Percentiles rank a stretch among this genome's conserved stretches.
phyloP scores from a whole-genome alignment of 1,140 invertebrate genomes.

The Drosophila elegans region DNA sequence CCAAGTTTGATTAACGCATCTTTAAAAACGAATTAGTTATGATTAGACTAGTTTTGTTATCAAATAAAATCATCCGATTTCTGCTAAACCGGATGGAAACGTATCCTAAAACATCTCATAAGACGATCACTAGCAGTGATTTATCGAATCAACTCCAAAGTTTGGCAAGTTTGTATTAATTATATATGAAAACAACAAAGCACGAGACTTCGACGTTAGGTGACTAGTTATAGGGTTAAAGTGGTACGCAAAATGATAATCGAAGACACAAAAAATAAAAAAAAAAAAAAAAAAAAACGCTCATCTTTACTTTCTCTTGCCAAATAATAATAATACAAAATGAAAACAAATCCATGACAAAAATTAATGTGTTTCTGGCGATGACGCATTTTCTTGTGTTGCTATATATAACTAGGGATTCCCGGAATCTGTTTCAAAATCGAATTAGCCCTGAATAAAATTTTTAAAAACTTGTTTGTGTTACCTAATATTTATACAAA shows the following conservation, averaged over 20 bases:
- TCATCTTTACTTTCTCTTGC: conserved; percentile 37
- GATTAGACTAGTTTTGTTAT: conserved; percentile 7
- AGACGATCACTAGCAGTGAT: too few species aligned
- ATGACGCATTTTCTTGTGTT: conserved; percentile 20
- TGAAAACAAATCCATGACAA: conserved; percentile 8
- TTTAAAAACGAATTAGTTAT: not conserved
- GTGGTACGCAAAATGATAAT: conserved; percentile 29
- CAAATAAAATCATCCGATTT: too few species aligned
- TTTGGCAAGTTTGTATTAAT: conserved; percentile 1
- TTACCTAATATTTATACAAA: too few species aligned
- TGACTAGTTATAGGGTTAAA: conserved; percentile 11
- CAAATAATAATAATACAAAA: conserved; percentile 32
- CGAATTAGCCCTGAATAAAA: not conserved
- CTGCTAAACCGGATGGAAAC: not conserved
- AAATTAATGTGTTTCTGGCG: conserved; percentile 21
- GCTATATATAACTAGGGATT: conserved; percentile 19
- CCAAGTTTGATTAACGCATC: not conserved
- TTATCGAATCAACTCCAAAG: not conserved
- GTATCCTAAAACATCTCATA: too few species aligned
- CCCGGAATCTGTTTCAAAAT: conserved; percentile 13
- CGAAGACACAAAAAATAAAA: conserved; percentile 9
- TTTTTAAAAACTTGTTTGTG: not conserved
- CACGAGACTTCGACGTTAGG: not conserved
- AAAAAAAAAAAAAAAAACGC: conserved; percentile 3
- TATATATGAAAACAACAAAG: not conserved